Conservation (phyloP, 2,113 vertebrate species). For the Varanus komodoensis region DNA sequence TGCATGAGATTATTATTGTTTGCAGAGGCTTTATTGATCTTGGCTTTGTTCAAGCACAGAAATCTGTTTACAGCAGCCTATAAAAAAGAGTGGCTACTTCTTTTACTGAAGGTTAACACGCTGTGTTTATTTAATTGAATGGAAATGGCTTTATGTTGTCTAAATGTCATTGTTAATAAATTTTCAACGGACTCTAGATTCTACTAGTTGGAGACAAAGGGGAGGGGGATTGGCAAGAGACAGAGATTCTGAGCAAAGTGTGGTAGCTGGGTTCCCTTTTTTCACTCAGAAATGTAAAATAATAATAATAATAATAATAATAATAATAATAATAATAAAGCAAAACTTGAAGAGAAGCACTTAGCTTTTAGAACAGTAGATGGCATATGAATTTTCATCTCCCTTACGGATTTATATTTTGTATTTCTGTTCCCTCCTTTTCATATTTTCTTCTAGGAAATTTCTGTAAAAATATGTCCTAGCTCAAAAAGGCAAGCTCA, state of each 20-base stretch:
- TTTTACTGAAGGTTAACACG: slow-evolving; percentile 80
- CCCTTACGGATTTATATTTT: background rate
- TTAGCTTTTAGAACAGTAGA: slow-evolving; percentile 42
- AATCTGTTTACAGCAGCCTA: slow-evolving; percentile 78
- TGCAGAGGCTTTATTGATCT: slow-evolving; percentile 81
- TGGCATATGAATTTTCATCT: slow-evolving; percentile 29
- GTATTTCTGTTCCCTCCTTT: background rate
- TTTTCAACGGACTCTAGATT: slow-evolving; percentile 66
- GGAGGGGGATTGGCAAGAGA: background rate
- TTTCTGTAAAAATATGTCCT: slow-evolving; percentile 32
- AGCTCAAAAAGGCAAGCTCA: background rate
- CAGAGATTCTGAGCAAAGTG: slow-evolving; percentile 47
- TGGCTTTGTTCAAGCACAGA: slow-evolving; percentile 76
- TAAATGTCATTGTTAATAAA: slow-evolving; percentile 81
- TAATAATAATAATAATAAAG: too few species aligned
- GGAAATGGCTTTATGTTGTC: slow-evolving; percentile 78
- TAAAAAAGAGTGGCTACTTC: slow-evolving; percentile 78
- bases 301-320: too few species aligned
- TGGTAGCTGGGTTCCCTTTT: background rate
- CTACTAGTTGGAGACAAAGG: slow-evolving; percentile 32
- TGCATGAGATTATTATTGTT: slow-evolving; percentile 81
- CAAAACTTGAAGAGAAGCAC: slow-evolving; percentile 33
- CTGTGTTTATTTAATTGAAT: slow-evolving; percentile 84
- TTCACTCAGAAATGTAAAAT: slow-evolving; percentile 17
- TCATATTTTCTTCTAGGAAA: slow-evolving; percentile 18